Evolutionary conservation across 2,797 vertebrate genomes (phyloP).

Genomic region (Luscinia megarhynchos): DNA sequence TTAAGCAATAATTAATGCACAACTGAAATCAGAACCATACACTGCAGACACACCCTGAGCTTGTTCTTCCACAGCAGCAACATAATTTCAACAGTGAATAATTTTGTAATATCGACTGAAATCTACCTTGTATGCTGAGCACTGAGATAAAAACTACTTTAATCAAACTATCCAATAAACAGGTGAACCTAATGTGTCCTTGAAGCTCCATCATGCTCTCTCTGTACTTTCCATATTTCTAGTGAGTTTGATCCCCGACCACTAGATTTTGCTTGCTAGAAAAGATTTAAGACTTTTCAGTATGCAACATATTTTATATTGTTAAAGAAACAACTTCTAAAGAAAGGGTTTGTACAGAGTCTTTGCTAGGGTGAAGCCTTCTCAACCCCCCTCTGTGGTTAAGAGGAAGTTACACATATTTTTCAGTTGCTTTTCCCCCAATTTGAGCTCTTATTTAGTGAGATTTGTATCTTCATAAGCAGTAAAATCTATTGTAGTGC

Average conservation of each 20-base stretch:
- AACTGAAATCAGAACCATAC: not conserved
- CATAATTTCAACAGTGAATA: not conserved
- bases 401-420: not conserved
- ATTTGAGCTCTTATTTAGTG: not conserved
- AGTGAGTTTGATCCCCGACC: not conserved
- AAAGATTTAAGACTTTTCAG: not conserved
- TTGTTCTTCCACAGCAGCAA: not conserved
- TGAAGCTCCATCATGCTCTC: not conserved
- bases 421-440: not conserved
- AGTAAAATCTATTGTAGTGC: not conserved
- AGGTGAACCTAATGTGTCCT: rapidly evolving
- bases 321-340: not conserved
- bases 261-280: not conserved
- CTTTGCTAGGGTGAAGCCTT: not conserved
- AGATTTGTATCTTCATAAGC: not conserved
- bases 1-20: not conserved
- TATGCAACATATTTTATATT: not conserved
- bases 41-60: slow-evolving; percentile 19
- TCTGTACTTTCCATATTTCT: not conserved
- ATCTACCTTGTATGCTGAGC: not conserved
- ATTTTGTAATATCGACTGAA: not conserved
- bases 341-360: not conserved
- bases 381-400: rapidly evolving
- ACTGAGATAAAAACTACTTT: not conserved
- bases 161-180: not conserved